These are phyloP conservation scores for Diplodus sargus DNA, from an alignment of 2,797 vertebrate genomes.

Conservation along the genomic window DNA sequence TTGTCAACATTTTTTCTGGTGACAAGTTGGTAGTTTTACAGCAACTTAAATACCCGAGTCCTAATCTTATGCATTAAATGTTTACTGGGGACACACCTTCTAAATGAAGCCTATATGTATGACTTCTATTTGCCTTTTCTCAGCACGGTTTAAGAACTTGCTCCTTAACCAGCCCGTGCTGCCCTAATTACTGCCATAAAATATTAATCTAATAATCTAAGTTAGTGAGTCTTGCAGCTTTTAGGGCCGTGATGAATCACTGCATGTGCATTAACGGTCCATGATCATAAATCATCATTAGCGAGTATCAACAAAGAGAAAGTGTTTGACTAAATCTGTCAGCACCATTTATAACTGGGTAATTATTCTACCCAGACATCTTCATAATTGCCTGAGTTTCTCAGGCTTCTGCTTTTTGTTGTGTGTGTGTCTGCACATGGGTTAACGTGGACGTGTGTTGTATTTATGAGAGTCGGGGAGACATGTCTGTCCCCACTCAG, in stretches of 20 bases:
- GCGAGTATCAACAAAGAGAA: conserved; percentile 71
- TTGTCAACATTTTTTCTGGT: too few relatives aligned
- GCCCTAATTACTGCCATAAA: conserved; percentile 68
- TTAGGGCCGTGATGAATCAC: conserved; percentile 71
- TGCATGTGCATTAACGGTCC: conserved; percentile 52
- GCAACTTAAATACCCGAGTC: not conserved
- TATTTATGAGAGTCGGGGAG: conserved; percentile 19
- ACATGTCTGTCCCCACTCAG: conserved; percentile 1
- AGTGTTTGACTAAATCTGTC: conserved; percentile 76
- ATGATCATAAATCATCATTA: conserved; percentile 78
- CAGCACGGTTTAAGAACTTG: conserved; percentile 22
- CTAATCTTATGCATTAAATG: conserved; percentile 1
- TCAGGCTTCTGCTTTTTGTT: not conserved
- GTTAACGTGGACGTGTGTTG: conserved; percentile 12
- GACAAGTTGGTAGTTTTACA: too few relatives aligned
- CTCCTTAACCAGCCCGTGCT: conserved; percentile 29
- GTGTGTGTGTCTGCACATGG: not conserved
- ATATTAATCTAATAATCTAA: conserved; percentile 72
- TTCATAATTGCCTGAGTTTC: not conserved
- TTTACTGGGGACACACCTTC: conserved; percentile 6
- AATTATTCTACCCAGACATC: conserved; percentile 64
- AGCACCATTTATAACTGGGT: conserved; percentile 65
- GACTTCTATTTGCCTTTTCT: conserved; percentile 42
- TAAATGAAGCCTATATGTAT: conserved; percentile 19
- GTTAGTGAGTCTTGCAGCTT: conserved; percentile 66